Base-by-base conservation (phyloP, 30 jellyfish, hydroid and myxozoan species). In the Euphysa ruthae region DNA sequence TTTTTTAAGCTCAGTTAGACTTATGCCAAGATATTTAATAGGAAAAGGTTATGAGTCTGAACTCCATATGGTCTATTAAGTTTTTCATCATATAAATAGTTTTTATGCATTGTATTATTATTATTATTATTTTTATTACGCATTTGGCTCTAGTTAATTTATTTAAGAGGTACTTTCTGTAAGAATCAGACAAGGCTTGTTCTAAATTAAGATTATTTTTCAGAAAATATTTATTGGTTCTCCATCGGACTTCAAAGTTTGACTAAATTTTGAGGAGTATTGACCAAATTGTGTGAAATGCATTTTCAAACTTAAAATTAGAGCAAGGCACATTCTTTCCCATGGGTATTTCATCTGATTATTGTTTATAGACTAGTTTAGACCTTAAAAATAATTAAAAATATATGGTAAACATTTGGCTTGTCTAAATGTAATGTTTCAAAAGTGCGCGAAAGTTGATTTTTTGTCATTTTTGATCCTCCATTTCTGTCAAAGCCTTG, bases 121-220 rank as follows among this genome's bases (percentile, higher is more conserved):
- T n/a, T n/a, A n/a, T n/a, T n/a, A n/a, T n/a, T n/a, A n/a, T n/a
- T n/a, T n/a, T n/a, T n/a, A n/a, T n/a, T n/a, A n/a, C n/a, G n/a
- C n/a, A n/a, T n/a, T n/a, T n/a, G n/a, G n/a, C n/a, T n/a, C n/a
- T n/a, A n/a, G n/a, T n/a, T n/a, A n/a, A n/a, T n/a, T n/a, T n/a
- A 38, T 38, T 38, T 38, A 38, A 38, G 52, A 38, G 52, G 14
- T n/a, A 38, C 52, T 38, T 38, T 38, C 52, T 38, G 52, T 38
- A 38, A 38, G 52, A 38, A n/a, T 38, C 52, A 38, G 52, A n/a
- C 52, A 38, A n/a, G n/a, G 52, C 52, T 38, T n/a, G 52, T n/a
- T 38, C 52, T 8, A 38, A 8, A 8, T 38, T n/a, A 38, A 38
- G n/a, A 38, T 38, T 38, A 8, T 38, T 38, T 38, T 38, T n/a